phyloP scores from a whole-genome alignment of 2,888 invertebrate genomes.

The Polydrusus pterygomalis region DNA sequence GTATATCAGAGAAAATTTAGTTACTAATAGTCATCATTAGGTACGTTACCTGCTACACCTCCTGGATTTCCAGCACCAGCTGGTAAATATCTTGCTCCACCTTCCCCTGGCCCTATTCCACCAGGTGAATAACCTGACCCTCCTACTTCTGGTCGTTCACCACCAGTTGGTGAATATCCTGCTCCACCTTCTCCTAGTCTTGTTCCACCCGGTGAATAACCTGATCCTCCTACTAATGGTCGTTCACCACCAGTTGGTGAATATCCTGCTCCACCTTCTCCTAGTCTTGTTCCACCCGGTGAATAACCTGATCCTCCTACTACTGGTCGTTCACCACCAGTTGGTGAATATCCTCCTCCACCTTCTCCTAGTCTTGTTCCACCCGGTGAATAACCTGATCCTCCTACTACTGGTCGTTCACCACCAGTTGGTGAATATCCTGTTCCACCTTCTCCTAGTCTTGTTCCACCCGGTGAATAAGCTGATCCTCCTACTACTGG shows the following conservation, averaged over 20 bases:
- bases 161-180: background rate
- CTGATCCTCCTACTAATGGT: no score
- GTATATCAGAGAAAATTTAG: background rate
- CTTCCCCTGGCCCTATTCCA: constrained; percentile 26
- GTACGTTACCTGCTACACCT: constrained; percentile 26
- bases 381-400: constrained; percentile 38
- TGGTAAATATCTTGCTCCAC: constrained; percentile 6
- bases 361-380: constrained; percentile 37
- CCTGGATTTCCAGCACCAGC: background rate
- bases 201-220: constrained; percentile 17
- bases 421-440: constrained; percentile 24
- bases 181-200: constrained; percentile 40
- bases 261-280: constrained; percentile 12
- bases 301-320: constrained; percentile 17
- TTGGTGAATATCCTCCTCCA: constrained; percentile 23
- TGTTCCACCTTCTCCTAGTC: constrained; percentile 35
- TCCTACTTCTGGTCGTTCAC: constrained; percentile 4
- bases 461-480: constrained; percentile 23
- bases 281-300: constrained; percentile 18
- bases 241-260: background rate
- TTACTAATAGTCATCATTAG: background rate
- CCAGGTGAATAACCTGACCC: constrained; percentile 17
- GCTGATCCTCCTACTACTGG: constrained; percentile 47
- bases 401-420: constrained; percentile 48
- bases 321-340: constrained; percentile 17